Conservation (phyloP, 35 echinoderm and acorn worm species). For the Diadema setosum region DNA sequence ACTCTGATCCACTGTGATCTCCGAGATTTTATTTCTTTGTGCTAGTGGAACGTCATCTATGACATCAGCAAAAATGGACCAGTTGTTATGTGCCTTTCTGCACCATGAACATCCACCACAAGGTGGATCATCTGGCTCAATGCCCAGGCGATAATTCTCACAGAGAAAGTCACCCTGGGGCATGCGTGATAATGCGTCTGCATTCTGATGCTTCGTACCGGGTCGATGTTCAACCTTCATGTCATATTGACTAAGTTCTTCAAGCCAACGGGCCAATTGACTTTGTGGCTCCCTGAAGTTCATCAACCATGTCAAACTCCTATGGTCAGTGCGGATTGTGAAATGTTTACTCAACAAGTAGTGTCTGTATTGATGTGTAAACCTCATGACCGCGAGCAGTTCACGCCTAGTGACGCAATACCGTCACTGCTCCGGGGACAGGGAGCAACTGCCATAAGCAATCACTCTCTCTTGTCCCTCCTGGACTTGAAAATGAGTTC, state of each 20-base stretch:
- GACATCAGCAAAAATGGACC: no score
- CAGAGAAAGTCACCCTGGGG: no score
- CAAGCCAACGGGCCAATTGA: slow-evolving; percentile 21
- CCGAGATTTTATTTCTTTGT: no score
- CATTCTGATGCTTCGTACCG: background rate
- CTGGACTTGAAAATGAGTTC: background rate
- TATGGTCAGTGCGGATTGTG: background rate
- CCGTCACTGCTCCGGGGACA: no score
- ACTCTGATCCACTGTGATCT: no score
- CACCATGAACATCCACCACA: no score
- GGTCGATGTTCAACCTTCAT: background rate
- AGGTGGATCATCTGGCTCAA: no score
- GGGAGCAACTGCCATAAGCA: no score
- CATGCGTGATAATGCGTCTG: background rate
- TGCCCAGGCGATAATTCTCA: no score
- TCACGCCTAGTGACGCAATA: background rate
- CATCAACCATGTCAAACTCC: slow-evolving; percentile 6
- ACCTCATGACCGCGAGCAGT: background rate
- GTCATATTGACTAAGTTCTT: slow-evolving; percentile 37
- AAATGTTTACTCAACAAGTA: background rate
- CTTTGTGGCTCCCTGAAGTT: no score
- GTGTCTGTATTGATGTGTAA: background rate
- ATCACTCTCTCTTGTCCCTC: background rate
- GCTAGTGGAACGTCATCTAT: no score
- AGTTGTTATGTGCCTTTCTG: no score